Conservation (phyloP, 2,113 vertebrate genomes). For the Panthera tigris region DNA sequence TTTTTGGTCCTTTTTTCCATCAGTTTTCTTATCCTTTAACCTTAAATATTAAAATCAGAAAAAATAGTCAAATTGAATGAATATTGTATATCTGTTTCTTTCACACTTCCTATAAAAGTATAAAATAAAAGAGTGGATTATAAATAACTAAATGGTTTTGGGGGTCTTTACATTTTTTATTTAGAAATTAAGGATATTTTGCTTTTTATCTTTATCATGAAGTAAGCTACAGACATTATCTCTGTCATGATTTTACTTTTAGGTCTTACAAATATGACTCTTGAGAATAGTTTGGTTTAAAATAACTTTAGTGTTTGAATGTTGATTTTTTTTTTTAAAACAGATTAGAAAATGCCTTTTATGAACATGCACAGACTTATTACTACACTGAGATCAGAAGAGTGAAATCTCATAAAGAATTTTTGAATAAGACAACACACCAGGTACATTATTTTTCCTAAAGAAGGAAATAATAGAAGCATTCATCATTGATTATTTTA, state of each 20-base stretch:
- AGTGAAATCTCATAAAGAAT: conserved; percentile 98
- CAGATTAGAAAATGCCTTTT: conserved; percentile 99
- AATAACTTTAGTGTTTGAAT: conserved; percentile 35
- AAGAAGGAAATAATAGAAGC: neutral
- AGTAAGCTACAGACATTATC: neutral
- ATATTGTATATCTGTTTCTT: neutral
- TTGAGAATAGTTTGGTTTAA: conserved; percentile 47
- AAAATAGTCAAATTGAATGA: neutral
- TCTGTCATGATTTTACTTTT: neutral
- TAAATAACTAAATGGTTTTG: neutral
- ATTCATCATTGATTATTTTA: neutral
- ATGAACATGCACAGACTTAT: conserved; percentile 98
- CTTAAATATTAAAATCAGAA: neutral
- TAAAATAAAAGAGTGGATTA: neutral
- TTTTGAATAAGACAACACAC: conserved; percentile 99
- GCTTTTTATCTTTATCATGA: neutral
- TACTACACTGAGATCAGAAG: conserved; percentile 97
- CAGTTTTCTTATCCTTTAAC: conserved; percentile 46
- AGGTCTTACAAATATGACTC: neutral
- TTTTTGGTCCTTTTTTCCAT: neutral
- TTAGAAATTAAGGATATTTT: conserved; percentile 16
- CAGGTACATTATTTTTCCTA: conserved; percentile 87
- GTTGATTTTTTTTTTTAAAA: conserved; percentile 58
- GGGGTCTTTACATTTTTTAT: neutral
- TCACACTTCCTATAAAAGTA: neutral